Evolutionary conservation across 2,888 invertebrate genomes (phyloP), one percentile per base, ranked within the genome.

Genomic region (Willowsia nigromaculata): DNA sequence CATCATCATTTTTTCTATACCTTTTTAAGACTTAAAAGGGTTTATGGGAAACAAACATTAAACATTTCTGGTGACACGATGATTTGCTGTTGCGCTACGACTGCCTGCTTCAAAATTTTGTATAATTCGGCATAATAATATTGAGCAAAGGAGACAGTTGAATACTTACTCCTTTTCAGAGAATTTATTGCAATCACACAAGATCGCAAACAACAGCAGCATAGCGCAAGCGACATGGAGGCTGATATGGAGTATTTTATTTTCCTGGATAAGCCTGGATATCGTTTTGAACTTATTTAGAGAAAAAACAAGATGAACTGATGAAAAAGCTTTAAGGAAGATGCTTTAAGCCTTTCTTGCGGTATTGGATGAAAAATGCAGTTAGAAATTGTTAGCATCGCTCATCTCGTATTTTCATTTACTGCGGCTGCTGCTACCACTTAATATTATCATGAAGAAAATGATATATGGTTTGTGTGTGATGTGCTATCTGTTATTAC

Each of bases 11-110:
- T 25, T 47, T 47, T 47, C 47, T 43, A 25, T 25, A 74, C 43
- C 40, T 25, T 74, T 43, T 74, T 47, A 47, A 53, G 47, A 68
- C 81, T 87, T 87, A 87, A 88, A 88, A 86, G 86, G 87, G 81
- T 88, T 82, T 82, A 37, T 74, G 18, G 33, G 74, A 74, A 33
- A 27, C 37, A 88, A 88, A 88, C 74, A 82, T 82, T 74, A 82
- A 88, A 88, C 71, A 88, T 47, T 62, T 50, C 65, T 78, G 71
- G 37, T 43, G 37, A 59, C 86, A 85, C 25, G 7, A 6, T 30
- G 6, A 18, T 18, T 40, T 50, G 3, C 18, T 50, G 13, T 47
- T 50, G 50, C 50, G n/a, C n/a, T n/a, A n/a, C n/a, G n/a, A n/a
- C n/a, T n/a, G n/a, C n/a, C n/a, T 50, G n/a, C 50, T 50, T 5